A percentile compares a stretch with the other conserved stretches of the same genome.
phyloP scores from a whole-genome alignment of 2,888 invertebrate genomes.

The Microctonus hyperodae region DNA sequence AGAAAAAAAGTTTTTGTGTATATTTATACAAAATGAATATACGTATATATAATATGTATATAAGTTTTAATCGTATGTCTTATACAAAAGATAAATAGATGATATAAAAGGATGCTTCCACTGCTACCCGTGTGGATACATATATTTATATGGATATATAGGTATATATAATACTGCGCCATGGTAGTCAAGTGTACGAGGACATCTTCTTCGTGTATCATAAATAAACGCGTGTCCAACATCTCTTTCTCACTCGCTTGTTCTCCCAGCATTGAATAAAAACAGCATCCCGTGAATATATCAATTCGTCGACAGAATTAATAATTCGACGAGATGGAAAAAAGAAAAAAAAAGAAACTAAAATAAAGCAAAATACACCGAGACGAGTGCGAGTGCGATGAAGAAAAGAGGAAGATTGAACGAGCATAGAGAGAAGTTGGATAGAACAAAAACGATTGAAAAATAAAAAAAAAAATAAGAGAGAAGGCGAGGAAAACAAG shows the following conservation, averaged over 20 bases:
- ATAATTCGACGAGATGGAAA: slow-evolving; percentile 32
- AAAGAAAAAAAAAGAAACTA: slow-evolving; percentile 7
- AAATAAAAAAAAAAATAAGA: slow-evolving; percentile 2
- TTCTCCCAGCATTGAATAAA: slow-evolving; percentile 22
- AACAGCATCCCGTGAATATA: slow-evolving; percentile 32
- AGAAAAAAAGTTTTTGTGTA: too few relatives aligned
- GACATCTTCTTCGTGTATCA: slow-evolving; percentile 36
- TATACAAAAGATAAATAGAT: slow-evolving; percentile 14
- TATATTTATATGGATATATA: slow-evolving; percentile 4
- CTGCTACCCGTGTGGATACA: slow-evolving; percentile 13
- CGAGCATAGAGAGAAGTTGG: background rate
- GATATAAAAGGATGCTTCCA: slow-evolving; percentile 11
- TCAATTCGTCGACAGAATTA: slow-evolving; percentile 38
- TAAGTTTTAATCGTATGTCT: background rate
- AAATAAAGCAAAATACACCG: slow-evolving; percentile 2
- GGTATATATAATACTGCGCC: background rate
- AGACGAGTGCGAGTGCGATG: too few relatives aligned
- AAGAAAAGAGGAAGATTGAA: slow-evolving; percentile 9
- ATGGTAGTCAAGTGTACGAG: slow-evolving; percentile 34
- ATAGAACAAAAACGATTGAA: slow-evolving; percentile 27
- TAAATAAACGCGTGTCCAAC: slow-evolving; percentile 36
- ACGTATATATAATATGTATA: background rate
- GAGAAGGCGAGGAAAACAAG: slow-evolving; percentile 15
- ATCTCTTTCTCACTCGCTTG: slow-evolving; percentile 23
- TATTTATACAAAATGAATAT: background rate